These are phyloP conservation scores for Hirtodrosophila cameraria DNA, from an alignment of 2,888 invertebrate genomes.

Conservation along the genomic window DNA sequence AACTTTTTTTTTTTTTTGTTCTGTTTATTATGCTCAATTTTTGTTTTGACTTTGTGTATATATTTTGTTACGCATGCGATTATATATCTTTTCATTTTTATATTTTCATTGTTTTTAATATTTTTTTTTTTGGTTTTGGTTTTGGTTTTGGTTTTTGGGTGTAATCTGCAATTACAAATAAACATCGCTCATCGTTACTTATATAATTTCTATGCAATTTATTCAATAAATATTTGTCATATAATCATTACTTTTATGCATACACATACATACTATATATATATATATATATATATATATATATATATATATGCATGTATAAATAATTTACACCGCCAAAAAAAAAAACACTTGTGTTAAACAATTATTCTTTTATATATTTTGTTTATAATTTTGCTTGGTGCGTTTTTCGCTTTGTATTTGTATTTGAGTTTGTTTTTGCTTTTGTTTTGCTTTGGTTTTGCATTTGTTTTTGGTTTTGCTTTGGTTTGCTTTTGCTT, in stretches of 20 bases:
- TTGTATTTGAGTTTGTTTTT: conserved; percentile 6
- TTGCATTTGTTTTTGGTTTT: conserved; percentile 19
- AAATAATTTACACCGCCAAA: conserved; percentile 35
- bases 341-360: conserved; percentile 5
- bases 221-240: conserved; percentile 68
- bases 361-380: conserved; percentile 22
- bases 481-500: conserved; percentile 13
- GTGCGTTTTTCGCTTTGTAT: conserved; percentile 8
- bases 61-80: conserved; percentile 74
- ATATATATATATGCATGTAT: conserved; percentile 21
- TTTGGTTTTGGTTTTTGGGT: conserved; percentile 19
- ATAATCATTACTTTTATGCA: conserved; percentile 53
- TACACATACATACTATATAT: conserved; percentile 33
- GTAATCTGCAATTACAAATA: conserved; percentile 59
- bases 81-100: conserved; percentile 53
- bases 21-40: conserved; percentile 70
- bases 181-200: conserved; percentile 55
- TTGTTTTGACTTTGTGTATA: conserved; percentile 62
- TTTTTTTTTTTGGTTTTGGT: conserved; percentile 1
- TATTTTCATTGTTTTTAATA: conserved; percentile 19
- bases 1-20: conserved; percentile 38
- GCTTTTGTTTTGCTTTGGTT: conserved; percentile 26
- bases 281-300: conserved; percentile 36
- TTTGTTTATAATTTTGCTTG: conserved; percentile 14
- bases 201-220: conserved; percentile 70